Evolutionary conservation across 2,113 vertebrate species (phyloP), one percentile per base, ranked within the genome.

Genomic region (Apeltes quadracus): DNA sequence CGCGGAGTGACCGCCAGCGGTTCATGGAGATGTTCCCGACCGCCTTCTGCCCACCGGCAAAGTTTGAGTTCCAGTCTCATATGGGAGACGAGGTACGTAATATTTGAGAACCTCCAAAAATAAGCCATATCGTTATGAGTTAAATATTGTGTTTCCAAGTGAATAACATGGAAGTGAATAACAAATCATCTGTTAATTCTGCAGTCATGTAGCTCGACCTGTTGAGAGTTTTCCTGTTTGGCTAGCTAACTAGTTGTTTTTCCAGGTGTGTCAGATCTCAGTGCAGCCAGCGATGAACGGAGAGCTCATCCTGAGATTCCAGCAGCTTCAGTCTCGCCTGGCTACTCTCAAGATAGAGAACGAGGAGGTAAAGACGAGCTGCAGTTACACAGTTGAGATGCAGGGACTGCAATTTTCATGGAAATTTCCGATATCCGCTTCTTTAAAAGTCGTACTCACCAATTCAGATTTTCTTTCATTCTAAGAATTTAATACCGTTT

Each of bases 21-120:
- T 97, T 99, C 86, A 97, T 99, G 98, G 97, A 99, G 93, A 97
- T 98, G 98, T 98, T 94, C 86, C 97, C 97, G 13, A 94, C 94
- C 0, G 96, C 97, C 0, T 99, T 99, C 92, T 99, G 98, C 71
- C 98, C 98, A 15, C 98, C 98, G 1, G 57, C 96, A 74, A 98
- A 97, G 78, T 98, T 99, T 88, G 98, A 98, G 80, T 99, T 98
- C 89, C 98, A 98, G 75, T 90, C 97, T 84, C 97, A 99, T 83
- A 97, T 99, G 95, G 98, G 98, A 61, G 98, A 99, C 78, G 96
- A 99, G 96, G 98, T 98, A 79, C 16, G 36, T 20, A 13, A 20
- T 18, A 14, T 20, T 18, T 34, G 20, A 14, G 38, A 32, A 25
- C 43, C 41, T 44, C 14, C 41, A 16, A 44, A 18, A 44, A 44